These are phyloP conservation scores for Caenorhabditis zanzibari DNA, from an alignment of 2,888 invertebrate species.

Conservation along the genomic window DNA sequence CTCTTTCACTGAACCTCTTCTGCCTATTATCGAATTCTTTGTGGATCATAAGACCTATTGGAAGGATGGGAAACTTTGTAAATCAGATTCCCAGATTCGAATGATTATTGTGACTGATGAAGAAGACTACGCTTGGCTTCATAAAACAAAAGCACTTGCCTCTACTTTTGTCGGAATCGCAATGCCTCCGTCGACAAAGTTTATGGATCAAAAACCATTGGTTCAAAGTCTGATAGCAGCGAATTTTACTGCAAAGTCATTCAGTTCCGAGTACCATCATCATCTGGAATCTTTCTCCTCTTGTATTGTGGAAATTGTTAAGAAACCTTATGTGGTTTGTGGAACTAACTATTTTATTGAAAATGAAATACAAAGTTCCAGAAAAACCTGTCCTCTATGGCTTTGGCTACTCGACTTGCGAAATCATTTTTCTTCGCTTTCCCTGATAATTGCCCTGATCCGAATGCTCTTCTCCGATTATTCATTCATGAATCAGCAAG, in stretches of 20 bases:
- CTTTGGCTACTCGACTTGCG: conserved; percentile 66
- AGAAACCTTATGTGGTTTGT: conserved; percentile 68
- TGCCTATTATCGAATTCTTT: conserved; percentile 77
- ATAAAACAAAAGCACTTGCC: conserved; percentile 56
- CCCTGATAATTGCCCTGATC: conserved; percentile 80
- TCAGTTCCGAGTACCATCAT: conserved; percentile 77
- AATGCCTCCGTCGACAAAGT: conserved; percentile 54
- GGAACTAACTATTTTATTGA: not conserved
- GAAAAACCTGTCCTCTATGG: conserved; percentile 59
- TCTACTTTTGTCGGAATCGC: conserved; percentile 66
- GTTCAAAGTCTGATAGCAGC: conserved; percentile 63
- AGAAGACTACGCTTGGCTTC: conserved; percentile 67
- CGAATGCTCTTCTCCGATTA: conserved; percentile 75
- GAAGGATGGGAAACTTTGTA: conserved; percentile 64
- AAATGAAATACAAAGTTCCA: conserved; percentile 27
- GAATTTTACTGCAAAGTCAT: conserved; percentile 77
- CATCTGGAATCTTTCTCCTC: conserved; percentile 71
- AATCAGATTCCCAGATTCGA: conserved; percentile 63
- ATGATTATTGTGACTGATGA: conserved; percentile 76
- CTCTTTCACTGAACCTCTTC: conserved; percentile 73
- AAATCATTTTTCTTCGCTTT: conserved; percentile 75
- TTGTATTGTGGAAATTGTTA: conserved; percentile 70
- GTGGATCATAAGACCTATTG: conserved; percentile 73
- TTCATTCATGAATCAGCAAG: conserved; percentile 78
- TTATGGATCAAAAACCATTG: conserved; percentile 59